These are phyloP conservation scores for Turritopsis rubra DNA, from an alignment of 30 jellyfish, hydroid and myxozoan genomes.

Conservation along the genomic window DNA sequence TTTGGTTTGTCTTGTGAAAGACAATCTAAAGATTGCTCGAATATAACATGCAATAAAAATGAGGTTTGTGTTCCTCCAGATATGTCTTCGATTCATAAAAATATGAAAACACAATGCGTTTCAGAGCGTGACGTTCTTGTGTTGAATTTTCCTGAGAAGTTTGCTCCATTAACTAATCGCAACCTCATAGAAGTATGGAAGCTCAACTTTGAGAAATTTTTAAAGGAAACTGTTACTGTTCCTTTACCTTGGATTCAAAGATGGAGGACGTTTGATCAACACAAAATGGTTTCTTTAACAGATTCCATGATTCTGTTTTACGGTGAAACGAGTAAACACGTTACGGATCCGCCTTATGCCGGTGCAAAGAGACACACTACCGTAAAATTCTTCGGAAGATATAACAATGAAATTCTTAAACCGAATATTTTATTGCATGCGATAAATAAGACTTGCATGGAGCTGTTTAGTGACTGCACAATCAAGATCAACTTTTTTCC, in stretches of 20 bases:
- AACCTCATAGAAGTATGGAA: conserved; percentile 12
- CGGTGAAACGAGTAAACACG: neutral
- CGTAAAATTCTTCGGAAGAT: conserved; percentile 11
- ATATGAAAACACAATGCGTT: neutral
- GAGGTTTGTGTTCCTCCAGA: neutral
- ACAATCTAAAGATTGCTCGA: conserved; percentile 10
- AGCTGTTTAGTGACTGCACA: conserved; percentile 10
- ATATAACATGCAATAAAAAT: neutral
- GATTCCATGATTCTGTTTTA: conserved; percentile 9
- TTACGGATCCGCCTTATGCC: neutral
- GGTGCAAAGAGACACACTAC: neutral
- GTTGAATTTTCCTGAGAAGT: neutral
- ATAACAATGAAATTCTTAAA: neutral
- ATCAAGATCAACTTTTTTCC: neutral
- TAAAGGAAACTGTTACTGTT: conserved; percentile 7
- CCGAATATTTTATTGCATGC: conserved; percentile 19
- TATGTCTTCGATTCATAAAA: neutral
- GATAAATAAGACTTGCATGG: conserved; percentile 22
- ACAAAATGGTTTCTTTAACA: neutral
- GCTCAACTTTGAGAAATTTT: conserved; percentile 19
- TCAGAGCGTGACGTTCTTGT: conserved; percentile 8
- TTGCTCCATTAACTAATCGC: conserved; percentile 1
- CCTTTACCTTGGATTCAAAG: conserved; percentile 25
- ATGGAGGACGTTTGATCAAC: neutral
- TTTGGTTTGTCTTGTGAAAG: conserved; percentile 72